A percentile compares a stretch with the other conserved stretches of the same genome.
Evolutionary conservation across 2,797 vertebrate species (phyloP).

Genomic region (Nannoperca australis): DNA sequence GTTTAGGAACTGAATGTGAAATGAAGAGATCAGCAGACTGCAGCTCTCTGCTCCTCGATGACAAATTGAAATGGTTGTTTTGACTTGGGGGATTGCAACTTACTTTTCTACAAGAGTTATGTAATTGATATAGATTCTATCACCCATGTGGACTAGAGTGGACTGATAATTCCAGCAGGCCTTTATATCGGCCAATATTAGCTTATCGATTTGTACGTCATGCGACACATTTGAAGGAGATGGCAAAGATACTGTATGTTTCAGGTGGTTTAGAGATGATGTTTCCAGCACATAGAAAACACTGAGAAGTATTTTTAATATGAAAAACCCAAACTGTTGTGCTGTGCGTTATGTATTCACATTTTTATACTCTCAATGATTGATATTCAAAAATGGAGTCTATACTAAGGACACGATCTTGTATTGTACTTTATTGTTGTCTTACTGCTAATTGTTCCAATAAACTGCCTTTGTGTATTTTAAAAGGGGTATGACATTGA

Average conservation of each 20-base stretch:
- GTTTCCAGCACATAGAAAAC: background rate
- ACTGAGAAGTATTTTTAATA: background rate
- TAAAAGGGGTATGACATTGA: background rate
- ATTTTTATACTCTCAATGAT: slow-evolving; percentile 11
- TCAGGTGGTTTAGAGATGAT: background rate
- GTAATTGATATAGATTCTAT: slow-evolving; percentile 36
- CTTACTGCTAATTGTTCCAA: background rate
- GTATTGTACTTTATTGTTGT: background rate
- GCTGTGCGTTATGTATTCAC: background rate
- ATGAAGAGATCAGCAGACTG: slow-evolving; percentile 28
- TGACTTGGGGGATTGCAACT: slow-evolving; percentile 29
- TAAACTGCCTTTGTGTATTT: background rate
- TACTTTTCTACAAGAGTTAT: slow-evolving; percentile 25
- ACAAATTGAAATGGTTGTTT: slow-evolving; percentile 35
- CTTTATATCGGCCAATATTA: background rate
- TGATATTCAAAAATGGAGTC: background rate
- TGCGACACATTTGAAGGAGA: background rate
- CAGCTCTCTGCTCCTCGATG: slow-evolving; percentile 16
- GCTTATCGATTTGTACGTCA: background rate
- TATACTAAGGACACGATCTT: background rate
- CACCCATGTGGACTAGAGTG: background rate
- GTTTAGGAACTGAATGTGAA: slow-evolving; percentile 38
- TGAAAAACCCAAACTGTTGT: background rate
- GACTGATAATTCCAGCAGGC: background rate
- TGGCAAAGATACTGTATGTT: background rate